A percentile compares a stretch with the other conserved stretches of the same genome.
These are phyloP conservation scores for Thaumatotibia leucotreta DNA, from an alignment of 1,140 invertebrate genomes.

Conservation along the genomic window DNA sequence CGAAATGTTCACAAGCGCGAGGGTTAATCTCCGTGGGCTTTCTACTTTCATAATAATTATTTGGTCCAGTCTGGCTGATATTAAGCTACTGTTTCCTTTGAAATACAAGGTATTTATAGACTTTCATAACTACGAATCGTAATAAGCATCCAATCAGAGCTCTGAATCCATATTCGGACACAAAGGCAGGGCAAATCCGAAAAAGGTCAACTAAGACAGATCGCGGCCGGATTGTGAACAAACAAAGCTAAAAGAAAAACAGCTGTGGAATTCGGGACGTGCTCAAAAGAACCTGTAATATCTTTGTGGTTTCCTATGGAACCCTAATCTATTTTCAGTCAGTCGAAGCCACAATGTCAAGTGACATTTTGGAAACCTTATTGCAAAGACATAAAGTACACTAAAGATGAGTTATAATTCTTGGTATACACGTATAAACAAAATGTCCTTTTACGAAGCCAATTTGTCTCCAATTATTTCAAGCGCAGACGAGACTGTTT, in stretches of 20 bases:
- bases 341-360: background rate
- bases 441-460: background rate
- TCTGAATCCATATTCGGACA: background rate
- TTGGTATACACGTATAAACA: no score
- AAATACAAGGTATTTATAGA: no score
- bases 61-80: background rate
- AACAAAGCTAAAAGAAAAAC: slow-evolving; percentile 6
- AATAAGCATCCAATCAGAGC: background rate
- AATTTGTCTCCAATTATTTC: slow-evolving; percentile 11
- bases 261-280: background rate
- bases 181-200: background rate
- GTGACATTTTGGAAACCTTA: no score
- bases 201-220: slow-evolving; percentile 13
- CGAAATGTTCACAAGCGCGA: no score
- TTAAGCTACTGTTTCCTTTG: background rate
- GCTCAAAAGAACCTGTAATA: background rate
- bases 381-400: no score
- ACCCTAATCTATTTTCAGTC: slow-evolving; percentile 5
- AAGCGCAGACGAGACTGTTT: background rate
- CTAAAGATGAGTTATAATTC: no score
- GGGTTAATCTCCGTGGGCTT: no score
- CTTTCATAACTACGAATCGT: background rate
- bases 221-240: slow-evolving; percentile 6
- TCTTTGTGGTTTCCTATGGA: background rate
- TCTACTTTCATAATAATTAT: no score